Evolutionary conservation across 2,797 vertebrate genomes (phyloP).

Genomic region (Hafferia zeledoni): DNA sequence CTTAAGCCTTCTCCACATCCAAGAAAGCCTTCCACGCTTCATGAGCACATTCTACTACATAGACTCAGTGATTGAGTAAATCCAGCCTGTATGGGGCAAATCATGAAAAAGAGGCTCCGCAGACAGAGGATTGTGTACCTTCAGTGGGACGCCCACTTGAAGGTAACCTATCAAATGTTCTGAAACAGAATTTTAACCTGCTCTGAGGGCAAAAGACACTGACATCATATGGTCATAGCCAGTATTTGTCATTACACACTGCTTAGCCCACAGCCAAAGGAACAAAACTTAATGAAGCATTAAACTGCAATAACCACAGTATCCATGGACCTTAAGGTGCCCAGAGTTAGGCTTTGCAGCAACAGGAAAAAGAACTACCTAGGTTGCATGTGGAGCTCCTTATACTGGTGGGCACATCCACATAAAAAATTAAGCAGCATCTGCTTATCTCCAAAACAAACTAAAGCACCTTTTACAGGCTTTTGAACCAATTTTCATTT

Average conservation of each 20-base stretch:
- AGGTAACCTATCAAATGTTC: not conserved
- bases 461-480: not conserved
- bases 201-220: not conserved
- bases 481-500: not conserved
- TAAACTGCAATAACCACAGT: not conserved
- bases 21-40: not conserved
- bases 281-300: not conserved
- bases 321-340: not conserved
- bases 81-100: not conserved
- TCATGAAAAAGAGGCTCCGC: not conserved
- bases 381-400: rapidly evolving
- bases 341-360: not conserved
- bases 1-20: not conserved
- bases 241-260: not conserved
- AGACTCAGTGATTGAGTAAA: not conserved
- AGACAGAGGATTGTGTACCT: not conserved
- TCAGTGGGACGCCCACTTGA: too few relatives aligned
- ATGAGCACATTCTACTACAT: not conserved
- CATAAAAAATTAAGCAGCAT: not conserved
- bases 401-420: not conserved
- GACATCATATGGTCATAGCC: rapidly evolving
- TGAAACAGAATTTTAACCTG: not conserved
- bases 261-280: not conserved
- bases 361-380: not conserved
- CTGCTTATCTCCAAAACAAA: not conserved